phyloP scores from a whole-genome alignment of 2,113 vertebrate species.

The Todiramphus chloris region DNA sequence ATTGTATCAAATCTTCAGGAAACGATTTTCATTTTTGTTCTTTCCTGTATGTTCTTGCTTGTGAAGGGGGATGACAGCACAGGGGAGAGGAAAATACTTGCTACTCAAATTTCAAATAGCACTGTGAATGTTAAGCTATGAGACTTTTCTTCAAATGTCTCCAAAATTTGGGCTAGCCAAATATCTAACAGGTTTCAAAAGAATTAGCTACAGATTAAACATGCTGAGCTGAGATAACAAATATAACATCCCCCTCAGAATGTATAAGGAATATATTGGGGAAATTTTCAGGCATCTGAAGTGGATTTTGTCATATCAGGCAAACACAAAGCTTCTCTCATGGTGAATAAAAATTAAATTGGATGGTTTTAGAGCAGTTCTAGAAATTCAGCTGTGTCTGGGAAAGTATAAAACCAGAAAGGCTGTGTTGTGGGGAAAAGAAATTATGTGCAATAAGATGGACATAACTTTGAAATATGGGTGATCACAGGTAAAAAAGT shows the following conservation, averaged over 20 bases:
- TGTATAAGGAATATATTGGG: not conserved
- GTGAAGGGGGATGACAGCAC: not conserved
- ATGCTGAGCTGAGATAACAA: not conserved
- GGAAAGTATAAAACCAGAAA: not conserved
- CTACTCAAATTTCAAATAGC: not conserved
- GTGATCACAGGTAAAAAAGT: not conserved
- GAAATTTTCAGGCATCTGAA: not conserved
- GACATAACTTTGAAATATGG: not conserved
- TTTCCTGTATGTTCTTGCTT: not conserved
- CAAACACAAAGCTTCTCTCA: not conserved
- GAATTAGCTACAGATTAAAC: not conserved
- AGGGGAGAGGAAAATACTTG: not conserved
- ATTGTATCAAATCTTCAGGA: not conserved
- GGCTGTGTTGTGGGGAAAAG: accelerated
- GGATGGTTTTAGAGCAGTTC: not conserved
- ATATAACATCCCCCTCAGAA: not conserved
- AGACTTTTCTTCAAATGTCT: not conserved
- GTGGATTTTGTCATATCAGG: not conserved
- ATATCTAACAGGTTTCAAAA: not conserved
- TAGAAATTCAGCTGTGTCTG: not conserved
- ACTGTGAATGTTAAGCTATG: not conserved
- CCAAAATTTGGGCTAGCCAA: not conserved
- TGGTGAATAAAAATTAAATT: not conserved
- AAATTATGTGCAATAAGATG: not conserved
- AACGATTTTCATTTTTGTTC: not conserved